These are phyloP conservation scores for Peromyscus aztecus DNA, from an alignment of 2,797 vertebrate species.

Conservation along the genomic window DNA sequence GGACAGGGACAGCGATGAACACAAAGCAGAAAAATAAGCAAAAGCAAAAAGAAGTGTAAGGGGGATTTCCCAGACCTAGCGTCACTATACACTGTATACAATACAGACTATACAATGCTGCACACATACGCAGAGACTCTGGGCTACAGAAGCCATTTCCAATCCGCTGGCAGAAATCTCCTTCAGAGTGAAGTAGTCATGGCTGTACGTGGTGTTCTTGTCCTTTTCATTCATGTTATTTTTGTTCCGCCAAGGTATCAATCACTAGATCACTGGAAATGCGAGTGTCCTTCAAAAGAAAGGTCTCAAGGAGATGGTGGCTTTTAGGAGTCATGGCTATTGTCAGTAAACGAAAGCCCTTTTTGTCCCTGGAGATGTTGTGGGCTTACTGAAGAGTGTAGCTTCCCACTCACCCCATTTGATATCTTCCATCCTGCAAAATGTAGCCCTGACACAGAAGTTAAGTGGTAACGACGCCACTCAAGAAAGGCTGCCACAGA, in stretches of 20 bases:
- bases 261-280: neutral
- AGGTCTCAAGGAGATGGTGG: neutral
- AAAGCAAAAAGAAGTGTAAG: neutral
- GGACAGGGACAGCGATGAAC: neutral
- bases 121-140: neutral
- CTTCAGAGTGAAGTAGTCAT: neutral
- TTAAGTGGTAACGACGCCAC: neutral
- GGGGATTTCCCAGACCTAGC: neutral
- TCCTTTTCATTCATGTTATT: neutral
- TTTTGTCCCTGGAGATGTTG: neutral
- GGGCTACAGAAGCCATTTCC: neutral
- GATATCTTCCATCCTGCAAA: neutral
- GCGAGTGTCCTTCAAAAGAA: conserved; percentile 43
- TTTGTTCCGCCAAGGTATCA: neutral
- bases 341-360: neutral
- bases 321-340: neutral
- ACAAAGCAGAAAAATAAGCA: neutral
- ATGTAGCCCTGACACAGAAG: neutral
- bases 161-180: neutral
- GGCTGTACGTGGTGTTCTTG: neutral
- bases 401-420: neutral
- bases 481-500: neutral
- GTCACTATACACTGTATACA: too few species aligned
- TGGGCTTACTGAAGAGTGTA: neutral
- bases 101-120: neutral